Base-by-base conservation (phyloP, 1,140 invertebrate genomes). In the Ganaspis sp. region DNA sequence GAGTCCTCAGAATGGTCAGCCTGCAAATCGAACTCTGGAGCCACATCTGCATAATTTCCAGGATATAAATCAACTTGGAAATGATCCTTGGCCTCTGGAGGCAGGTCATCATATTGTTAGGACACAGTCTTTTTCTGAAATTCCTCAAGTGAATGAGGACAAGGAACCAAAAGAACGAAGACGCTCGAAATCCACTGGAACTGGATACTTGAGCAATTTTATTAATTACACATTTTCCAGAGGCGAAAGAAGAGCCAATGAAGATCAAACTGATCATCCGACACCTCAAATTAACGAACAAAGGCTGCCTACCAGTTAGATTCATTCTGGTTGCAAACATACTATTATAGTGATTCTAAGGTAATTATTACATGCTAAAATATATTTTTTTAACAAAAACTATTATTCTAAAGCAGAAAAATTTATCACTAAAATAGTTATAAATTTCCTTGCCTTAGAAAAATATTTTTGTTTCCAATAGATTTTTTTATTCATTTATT, bases 71-170 rank as follows among this genome's bases (percentile, higher is more conserved):
- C 77, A 72, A 69, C 23, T 45, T 38, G 29, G 12, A 71, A 19
- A 69, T 37, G 34, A 73, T 45, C 17, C 58, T 37, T 42, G 64
- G 58, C 12, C 19, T 38, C 8, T 11, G 9, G 23, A 9, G 23
- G 26, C 70, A 9, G 34, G 45, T 26, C 42, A 69, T 73, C 23
- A 37, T 53, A 74, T 74, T 3, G 17, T 73, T 5, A 78, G 81
- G 34, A 80, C 75, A n/a, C 76, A 82, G 4, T 82, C 81, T 0
- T 82, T 80, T 23, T 80, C 81, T 64, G 29, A 75, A 64, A 64
- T 29, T 29, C 17, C 73, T n/a, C 11, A 74, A 58, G 12, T 40
- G 19, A 45, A 69, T 19, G 42, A 53, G 34, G 9, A 42, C 69
- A 29, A 78, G 17, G 49, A 29, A 37, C 58, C 70, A 37, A 76